Conservation (phyloP, 2,113 vertebrate species). For the Anguilla japonica region DNA sequence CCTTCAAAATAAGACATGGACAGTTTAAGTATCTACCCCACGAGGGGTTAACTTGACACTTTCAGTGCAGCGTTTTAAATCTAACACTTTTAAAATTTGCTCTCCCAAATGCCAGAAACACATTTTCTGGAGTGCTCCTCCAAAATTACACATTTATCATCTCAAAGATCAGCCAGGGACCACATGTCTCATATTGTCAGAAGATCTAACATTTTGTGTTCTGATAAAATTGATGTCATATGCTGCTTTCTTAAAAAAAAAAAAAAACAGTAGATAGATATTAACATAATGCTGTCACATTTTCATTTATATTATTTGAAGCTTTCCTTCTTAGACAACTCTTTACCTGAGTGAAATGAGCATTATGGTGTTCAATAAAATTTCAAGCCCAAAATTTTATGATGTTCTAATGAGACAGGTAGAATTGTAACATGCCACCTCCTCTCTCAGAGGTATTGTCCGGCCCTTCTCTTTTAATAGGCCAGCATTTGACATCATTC, state of each 20-base stretch:
- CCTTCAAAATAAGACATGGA: not conserved
- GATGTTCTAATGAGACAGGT: constrained; percentile 61
- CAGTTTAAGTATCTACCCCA: not conserved
- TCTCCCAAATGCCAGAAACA: constrained; percentile 24
- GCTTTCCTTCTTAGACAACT: constrained; percentile 19
- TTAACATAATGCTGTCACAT: constrained; percentile 34
- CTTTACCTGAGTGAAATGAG: constrained; percentile 39
- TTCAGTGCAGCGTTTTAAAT: constrained; percentile 14
- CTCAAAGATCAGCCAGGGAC: constrained; percentile 15
- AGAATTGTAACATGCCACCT: constrained; percentile 68
- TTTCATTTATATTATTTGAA: constrained; percentile 30
- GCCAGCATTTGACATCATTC: constrained; percentile 71
- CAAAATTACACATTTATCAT: constrained; percentile 34
- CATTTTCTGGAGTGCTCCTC: constrained; percentile 3
- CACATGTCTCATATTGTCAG: not conserved
- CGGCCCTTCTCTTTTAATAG: constrained; percentile 59
- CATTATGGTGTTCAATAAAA: constrained; percentile 42
- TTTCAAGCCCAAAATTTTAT: constrained; percentile 37
- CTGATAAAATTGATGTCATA: not conserved
- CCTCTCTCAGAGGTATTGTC: constrained; percentile 61
- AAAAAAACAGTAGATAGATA: constrained; percentile 14
- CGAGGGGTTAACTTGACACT: constrained; percentile 12
- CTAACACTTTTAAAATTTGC: constrained; percentile 1
- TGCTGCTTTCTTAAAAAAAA: constrained; percentile 4
- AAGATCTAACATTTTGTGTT: not conserved